These are phyloP conservation scores for Pogonocherus hispidulus DNA, from an alignment of 2,888 invertebrate species.

Conservation along the genomic window DNA sequence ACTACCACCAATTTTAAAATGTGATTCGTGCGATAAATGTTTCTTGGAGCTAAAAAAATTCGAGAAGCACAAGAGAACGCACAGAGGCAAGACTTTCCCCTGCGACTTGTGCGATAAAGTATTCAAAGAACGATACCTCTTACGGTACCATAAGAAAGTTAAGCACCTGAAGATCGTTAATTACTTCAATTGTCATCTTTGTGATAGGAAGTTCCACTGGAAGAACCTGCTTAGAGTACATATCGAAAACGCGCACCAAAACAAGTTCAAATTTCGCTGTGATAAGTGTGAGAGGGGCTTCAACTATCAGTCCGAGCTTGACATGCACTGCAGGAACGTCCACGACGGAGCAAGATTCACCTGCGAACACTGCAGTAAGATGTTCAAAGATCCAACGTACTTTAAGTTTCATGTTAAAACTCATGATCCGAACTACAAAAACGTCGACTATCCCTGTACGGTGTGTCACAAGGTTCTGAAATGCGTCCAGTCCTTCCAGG, in stretches of 20 bases:
- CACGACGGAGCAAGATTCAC: conserved; percentile 54
- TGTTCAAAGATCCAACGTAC: conserved; percentile 54
- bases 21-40: conserved; percentile 1
- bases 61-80: conserved; percentile 15
- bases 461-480: conserved; percentile 43
- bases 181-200: conserved; percentile 46
- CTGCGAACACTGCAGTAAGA: conserved; percentile 54
- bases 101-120: conserved; percentile 51
- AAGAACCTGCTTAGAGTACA: conserved; percentile 49
- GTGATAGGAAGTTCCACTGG: conserved; percentile 49
- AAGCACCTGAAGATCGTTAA: conserved; percentile 41
- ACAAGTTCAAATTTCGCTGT: conserved; percentile 66
- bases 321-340: conserved; percentile 51
- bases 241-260: conserved; percentile 64
- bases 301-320: conserved; percentile 48
- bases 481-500: conserved; percentile 34
- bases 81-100: conserved; percentile 46
- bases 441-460: conserved; percentile 44
- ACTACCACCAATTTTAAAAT: not conserved
- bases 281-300: conserved; percentile 54
- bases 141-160: conserved; percentile 69
- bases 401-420: conserved; percentile 50
- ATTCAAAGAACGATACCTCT: conserved; percentile 70
- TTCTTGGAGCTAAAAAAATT: not conserved
- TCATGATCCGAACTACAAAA: conserved; percentile 47